Evolutionary conservation across 2,797 vertebrate species (phyloP), one percentile per base, ranked within the genome.

Genomic region (Meda fulgida): DNA sequence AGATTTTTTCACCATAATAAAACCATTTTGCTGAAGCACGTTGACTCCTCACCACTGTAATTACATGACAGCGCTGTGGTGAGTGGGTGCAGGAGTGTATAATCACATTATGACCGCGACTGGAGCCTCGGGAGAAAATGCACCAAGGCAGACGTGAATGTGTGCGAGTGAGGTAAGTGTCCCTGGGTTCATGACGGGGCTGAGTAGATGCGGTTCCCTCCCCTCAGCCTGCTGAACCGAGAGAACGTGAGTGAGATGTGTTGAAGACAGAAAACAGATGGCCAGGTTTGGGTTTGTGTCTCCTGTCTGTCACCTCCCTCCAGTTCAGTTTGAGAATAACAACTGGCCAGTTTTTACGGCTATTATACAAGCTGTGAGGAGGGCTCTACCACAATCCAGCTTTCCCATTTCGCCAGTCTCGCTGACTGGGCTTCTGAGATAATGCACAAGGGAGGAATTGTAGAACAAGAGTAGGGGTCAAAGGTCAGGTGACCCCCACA

Each of bases 41-140:
- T 66, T 71, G 81, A 88, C 76, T 76, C 80, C 55, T 78, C 60
- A 19, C 70, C 84, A 73, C 80, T 80, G 85, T 89, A 89, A 89
- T 89, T 88, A 88, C 85, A 89, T 43, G 80, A 88, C 85, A 85
- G 83, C 16, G 7, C 46, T 83, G 85, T 70, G 87, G 85, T 31
- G 83, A 85, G 83, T 65, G 85, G 79, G 80, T 78, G 87, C 82
- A 75, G 75, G 85, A 88, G 82, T 73, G 83, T 89, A 83, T 88
- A 88, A 89, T 89, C 87, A 88, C 87, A 85, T 81, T 86, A 34
- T 51, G 79, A 70, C 78, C 55, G n/a, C 81, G 85, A 89, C 75
- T 53, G 65, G 46, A 70, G 78, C 65, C 81, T 80, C 65, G 23
- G 69, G 75, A 86, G 86, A 84, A 71, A 84, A 55, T 19, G 29